A percentile compares a stretch with the other conserved stretches of the same genome.
Evolutionary conservation across 2,888 invertebrate genomes (phyloP).

Genomic region (Coleophora flavipennella): DNA sequence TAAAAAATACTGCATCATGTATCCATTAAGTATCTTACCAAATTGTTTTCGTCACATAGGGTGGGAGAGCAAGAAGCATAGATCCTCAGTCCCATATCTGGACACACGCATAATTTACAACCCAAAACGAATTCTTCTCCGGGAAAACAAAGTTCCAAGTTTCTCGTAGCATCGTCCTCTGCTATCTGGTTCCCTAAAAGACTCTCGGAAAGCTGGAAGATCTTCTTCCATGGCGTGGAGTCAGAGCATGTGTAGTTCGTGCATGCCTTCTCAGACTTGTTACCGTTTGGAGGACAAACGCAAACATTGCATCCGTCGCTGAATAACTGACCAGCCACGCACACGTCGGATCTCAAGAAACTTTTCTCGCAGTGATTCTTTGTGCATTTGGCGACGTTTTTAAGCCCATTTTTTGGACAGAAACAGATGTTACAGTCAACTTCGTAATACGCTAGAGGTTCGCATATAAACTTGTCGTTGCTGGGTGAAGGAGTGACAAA

Average conservation of each 20-base stretch:
- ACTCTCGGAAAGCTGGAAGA: conserved; percentile 37
- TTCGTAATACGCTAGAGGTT: conserved; percentile 48
- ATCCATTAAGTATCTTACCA: not conserved
- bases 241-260: conserved; percentile 41
- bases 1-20: too few relatives aligned
- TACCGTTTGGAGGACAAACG: conserved; percentile 51
- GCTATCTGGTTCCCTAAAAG: conserved; percentile 26
- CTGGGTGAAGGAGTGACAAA: conserved; percentile 8
- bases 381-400: conserved; percentile 58
- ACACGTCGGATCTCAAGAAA: conserved; percentile 39
- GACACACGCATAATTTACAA: conserved; percentile 57
- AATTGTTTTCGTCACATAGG: conserved; percentile 28
- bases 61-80: conserved; percentile 43
- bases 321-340: conserved; percentile 47
- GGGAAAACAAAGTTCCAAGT: conserved; percentile 50
- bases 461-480: conserved; percentile 35
- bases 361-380: conserved; percentile 50
- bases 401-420: conserved; percentile 47
- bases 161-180: conserved; percentile 24
- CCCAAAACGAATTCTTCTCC: conserved; percentile 52
- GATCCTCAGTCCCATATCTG: conserved; percentile 49
- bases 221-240: conserved; percentile 37
- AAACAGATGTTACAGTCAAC: conserved; percentile 60
- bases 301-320: conserved; percentile 59
- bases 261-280: conserved; percentile 43